phyloP scores from a whole-genome alignment of 2,113 vertebrate genomes.

The Aspidoscelis tigris region DNA sequence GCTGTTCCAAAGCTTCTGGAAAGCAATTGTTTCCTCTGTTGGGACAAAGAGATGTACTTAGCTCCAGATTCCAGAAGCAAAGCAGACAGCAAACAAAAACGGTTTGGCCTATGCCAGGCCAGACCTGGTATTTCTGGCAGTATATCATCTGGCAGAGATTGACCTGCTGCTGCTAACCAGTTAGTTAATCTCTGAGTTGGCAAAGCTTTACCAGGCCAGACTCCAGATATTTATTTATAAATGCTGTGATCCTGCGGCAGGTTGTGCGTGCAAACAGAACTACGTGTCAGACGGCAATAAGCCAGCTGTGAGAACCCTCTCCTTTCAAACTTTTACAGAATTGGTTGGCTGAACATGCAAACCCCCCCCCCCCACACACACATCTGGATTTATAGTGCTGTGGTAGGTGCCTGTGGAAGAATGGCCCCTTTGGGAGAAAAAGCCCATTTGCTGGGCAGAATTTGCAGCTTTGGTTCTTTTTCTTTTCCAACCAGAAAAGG shows the following conservation, averaged over 20 bases:
- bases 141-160: background rate
- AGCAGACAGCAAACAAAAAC: background rate
- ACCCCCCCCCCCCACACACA: too few relatives aligned
- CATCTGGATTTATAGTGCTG: background rate
- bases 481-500: too few relatives aligned
- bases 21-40: conserved; percentile 18
- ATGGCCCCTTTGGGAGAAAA: background rate
- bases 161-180: background rate
- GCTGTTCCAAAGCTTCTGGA: conserved; percentile 24
- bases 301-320: background rate
- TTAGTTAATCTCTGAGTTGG: background rate
- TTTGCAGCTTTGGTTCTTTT: background rate
- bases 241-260: background rate
- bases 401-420: background rate
- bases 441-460: background rate
- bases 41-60: background rate
- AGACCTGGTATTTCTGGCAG: background rate
- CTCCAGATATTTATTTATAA: background rate
- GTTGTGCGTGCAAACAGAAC: background rate
- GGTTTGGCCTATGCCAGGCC: background rate
- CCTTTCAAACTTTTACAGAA: background rate
- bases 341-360: background rate
- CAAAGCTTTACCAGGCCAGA: background rate
- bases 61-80: background rate
- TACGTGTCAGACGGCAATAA: background rate